Evolutionary conservation across 1,140 invertebrate species (phyloP), one percentile per base, ranked within the genome.

Genomic region (Sipha flava): DNA sequence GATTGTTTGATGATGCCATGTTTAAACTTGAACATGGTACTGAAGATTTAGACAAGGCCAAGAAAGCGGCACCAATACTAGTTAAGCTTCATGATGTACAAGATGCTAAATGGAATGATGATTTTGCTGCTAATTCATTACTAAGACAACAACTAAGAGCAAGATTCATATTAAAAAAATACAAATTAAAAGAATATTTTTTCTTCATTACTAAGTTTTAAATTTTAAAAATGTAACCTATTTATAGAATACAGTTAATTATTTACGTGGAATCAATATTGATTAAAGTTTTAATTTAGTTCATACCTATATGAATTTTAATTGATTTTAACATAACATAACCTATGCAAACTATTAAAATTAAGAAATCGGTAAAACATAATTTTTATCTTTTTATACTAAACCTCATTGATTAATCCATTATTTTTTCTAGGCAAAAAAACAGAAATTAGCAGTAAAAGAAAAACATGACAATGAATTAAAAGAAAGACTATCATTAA

Each of bases 1-100:
- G 93, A 83, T 85, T 98, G 31, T 94, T 93, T 82, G 93, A 94
- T 83, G 96, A 99, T 91, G 91, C 96, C 26, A 99, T 99, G 97
- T 99, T 92, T 85, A 96, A 92, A 86, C 87, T 99, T 80, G 96
- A 98, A 85, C 96, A 98, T 87, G 92, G 92, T 47, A 89, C 90
- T 14, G 90, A 92, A 80, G 97, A 99, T 87, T 88, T 90, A 82
- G 89, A 89, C 82, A 89, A 90, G 68, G 90, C 91, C 0, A 92
- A 92, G 83, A 88, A 88, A 70, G 88, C 90, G 6, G 91, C 92
- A 82, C 91, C 92, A 1, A 87, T 89, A 21, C 84, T 98, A 0
- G 89, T 90, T 70, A 88, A 90, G 83, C 87, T 97, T 5, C 91
- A 94, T 81, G 90, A 91, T 45, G 87, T 92, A 43, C 94, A 96